Evolutionary conservation across 2,797 vertebrate genomes (phyloP), one percentile per base, ranked within the genome.

Genomic region (Tympanoctomys barrerae): DNA sequence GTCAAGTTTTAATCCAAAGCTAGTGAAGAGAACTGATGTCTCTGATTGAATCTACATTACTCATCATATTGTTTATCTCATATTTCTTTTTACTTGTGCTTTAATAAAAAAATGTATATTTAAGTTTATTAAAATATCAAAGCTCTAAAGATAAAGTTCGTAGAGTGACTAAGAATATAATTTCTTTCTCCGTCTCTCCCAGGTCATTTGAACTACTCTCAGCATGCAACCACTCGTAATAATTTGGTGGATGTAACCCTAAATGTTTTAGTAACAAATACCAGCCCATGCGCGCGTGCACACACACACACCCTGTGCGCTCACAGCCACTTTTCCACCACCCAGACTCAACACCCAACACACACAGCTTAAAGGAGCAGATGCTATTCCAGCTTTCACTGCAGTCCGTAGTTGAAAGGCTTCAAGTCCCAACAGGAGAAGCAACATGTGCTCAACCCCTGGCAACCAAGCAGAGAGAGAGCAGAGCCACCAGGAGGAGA

Each of bases 251-350:
- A 6, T 42, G 39, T 24, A 42, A 11, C 22, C 22, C 71, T 42
- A 24, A 12, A 42, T 1, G 22, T 42, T 39, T 39, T 73, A 26
- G 39, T 39, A 73, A 13, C 70, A 73, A 12, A 73, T 24, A 5
- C 36, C 12, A 36, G 21, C 39, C 39, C 26, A 14, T 2, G 7
- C 2, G 26, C 39, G 16, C 54, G n/a, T 33, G 2, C 68, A 49
- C 49, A 49, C 49, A 24, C 36, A 24, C 8, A 24, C 4, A 39
- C 3, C 39, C 36, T 22, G 0, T 5, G 12, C 0, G 4, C 36
- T 39, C 4, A 10, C 66, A 11, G 54, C 36, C 22, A 73, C 36
- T 13, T 6, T 42, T 22, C 39, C 5, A 22, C 10, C n/a, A 22
- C 19, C 10, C n/a, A 36, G n/a, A 39, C 1, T 5, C 71, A 26